Evolutionary conservation across 2,888 invertebrate genomes (phyloP).

Genomic region (Cactoblastis cactorum): DNA sequence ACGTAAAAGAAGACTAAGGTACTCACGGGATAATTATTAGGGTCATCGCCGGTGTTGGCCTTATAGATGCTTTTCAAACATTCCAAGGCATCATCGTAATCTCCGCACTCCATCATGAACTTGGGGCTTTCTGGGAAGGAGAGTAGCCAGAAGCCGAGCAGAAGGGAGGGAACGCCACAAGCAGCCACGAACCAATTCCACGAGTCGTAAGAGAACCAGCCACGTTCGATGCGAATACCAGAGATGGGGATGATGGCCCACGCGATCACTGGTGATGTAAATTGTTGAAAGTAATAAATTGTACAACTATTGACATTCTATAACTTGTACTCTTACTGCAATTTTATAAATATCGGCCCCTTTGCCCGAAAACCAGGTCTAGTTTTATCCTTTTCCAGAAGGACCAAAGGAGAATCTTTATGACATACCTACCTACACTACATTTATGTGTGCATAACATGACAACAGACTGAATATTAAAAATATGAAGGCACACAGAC

Average conservation of each 20-base stretch:
- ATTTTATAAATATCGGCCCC: too few species aligned
- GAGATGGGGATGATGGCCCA: conserved; percentile 88
- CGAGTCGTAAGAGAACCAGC: conserved; percentile 84
- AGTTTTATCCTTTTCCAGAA: too few species aligned
- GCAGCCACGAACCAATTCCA: conserved; percentile 90
- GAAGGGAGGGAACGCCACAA: conserved; percentile 84
- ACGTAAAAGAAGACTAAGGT: background rate
- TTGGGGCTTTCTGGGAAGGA: conserved; percentile 91
- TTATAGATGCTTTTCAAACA: conserved; percentile 84
- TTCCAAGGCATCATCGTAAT: conserved; percentile 85
- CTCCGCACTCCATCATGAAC: conserved; percentile 88
- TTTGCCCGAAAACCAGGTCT: too few species aligned
- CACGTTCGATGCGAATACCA: conserved; percentile 78
- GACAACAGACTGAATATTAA: too few species aligned
- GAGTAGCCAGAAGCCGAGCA: conserved; percentile 84
- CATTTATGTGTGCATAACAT: too few species aligned
- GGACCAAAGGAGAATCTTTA: too few species aligned
- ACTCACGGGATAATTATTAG: conserved; percentile 85
- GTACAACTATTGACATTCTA: too few species aligned
- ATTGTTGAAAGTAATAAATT: background rate
- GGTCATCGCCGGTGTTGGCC: conserved; percentile 84
- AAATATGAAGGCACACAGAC: too few species aligned
- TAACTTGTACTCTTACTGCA: too few species aligned
- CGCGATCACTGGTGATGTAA: conserved; percentile 80
- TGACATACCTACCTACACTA: too few species aligned